phyloP scores from a whole-genome alignment of 2,797 vertebrate species.

The Prunella strophiata region DNA sequence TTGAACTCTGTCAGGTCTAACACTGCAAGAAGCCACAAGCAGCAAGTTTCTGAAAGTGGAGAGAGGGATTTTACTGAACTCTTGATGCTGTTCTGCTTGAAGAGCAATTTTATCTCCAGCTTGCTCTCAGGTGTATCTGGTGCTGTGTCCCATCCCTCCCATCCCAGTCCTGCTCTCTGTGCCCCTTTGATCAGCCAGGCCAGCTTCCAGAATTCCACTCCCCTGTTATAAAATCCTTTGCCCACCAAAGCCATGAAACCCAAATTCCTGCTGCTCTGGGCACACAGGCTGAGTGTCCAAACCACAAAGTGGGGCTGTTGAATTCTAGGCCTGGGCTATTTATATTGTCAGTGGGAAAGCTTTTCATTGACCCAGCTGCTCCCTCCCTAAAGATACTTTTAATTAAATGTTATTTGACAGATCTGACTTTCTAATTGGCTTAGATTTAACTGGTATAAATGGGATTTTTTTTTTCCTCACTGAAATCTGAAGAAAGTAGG shows the following conservation, averaged over 20 bases:
- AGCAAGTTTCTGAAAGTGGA: background rate
- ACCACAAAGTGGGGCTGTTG: background rate
- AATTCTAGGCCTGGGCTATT: conserved; percentile 6
- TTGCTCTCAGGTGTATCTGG: background rate
- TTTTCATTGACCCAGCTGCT: background rate
- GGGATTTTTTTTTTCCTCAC: background rate
- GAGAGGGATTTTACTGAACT: background rate
- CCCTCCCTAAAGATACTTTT: background rate
- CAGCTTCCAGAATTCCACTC: background rate
- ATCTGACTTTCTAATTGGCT: background rate
- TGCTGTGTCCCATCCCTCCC: background rate
- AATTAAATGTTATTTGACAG: conserved; percentile 28
- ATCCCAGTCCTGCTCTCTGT: background rate
- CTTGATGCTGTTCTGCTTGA: background rate
- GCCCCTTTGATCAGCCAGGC: background rate
- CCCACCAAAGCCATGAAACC: background rate
- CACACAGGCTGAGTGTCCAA: background rate
- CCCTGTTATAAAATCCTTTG: background rate
- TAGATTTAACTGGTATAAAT: background rate
- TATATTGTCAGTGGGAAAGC: conserved; percentile 19
- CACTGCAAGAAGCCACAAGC: background rate
- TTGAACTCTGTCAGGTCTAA: background rate
- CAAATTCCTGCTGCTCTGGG: background rate
- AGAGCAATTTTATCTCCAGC: background rate
- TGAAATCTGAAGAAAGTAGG: background rate